Evolutionary conservation across 1,140 invertebrate genomes (phyloP), one percentile per base, ranked within the genome.

Genomic region (Latrodectus geometricus): DNA sequence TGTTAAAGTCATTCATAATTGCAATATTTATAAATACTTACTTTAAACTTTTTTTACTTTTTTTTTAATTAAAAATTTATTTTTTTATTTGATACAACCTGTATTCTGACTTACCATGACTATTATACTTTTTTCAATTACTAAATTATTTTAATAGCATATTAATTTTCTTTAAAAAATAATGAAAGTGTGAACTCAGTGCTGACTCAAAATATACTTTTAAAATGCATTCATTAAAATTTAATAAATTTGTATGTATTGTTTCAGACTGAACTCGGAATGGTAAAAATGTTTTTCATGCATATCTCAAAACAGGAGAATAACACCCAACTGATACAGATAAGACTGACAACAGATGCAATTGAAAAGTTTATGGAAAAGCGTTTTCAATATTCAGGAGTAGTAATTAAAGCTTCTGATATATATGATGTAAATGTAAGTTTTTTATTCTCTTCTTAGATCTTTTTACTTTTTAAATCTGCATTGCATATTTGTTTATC

Each of bases 211-310:
- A 48, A 35, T 49, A 15, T 12, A 52, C 3, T 15, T 74, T 11
- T 74, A 49, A 49, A 48, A n/a, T 61, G 14, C n/a, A 66, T 68
- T 78, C n/a, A 21, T 12, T 48, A 0, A 15, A n/a, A 4, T 61
- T 54, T 72, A 21, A 1, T 81, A 56, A 8, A 9, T 83, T 49
- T 54, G 12, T 20, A 85, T 73, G 35, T 35, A 35, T 74, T 11
- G 9, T 50, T 68, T 17, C 52, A 87, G 85, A 23, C 70, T n/a
- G 75, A 65, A n/a, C 15, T 56, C 14, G 85, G 85, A 21, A 75
- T 68, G n/a, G 72, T 88, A 11, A 82, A 86, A 79, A 79, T 88
- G 82, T 88, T 77, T 68, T 79, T 85, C 52, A 17, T 88, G 23
- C 50, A 85, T 48, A 72, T 68, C 15, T 48, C 21, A 1, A 87